Base-by-base conservation (phyloP, 2,797 vertebrate genomes). In the Xenopus petersii region DNA sequence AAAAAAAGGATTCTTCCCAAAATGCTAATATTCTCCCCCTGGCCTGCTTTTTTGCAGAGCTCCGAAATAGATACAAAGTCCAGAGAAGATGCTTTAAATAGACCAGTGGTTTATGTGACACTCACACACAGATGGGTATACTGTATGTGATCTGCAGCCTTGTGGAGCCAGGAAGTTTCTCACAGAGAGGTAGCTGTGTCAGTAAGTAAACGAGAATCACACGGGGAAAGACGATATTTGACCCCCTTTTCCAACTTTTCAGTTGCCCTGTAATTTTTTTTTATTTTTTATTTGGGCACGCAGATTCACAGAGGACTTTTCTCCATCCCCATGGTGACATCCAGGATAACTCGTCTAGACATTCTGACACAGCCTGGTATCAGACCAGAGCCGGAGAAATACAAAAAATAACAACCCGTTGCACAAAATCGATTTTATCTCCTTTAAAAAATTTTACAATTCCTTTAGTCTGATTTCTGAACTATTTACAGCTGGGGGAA, bases 301-400 rank as follows among this genome's bases (percentile, higher is more conserved):
- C 84, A 87, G 90, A 93, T 93, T 94, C 93, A 94, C 91, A 92
- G 90, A 84, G 92, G 90, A 87, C 90, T 89, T 88, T 89, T 91
- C 82, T 88, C 84, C 88, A 94, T 96, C 93, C 92, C 93, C 95
- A 95, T 95, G 93, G 94, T 93, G 91, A 95, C 95, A 88, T 86
- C 89, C 91, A 88, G 91, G 91, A 89, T 89, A 86, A 86, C 89
- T 87, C 81, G 91, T 92, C 91, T 91, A 86, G 91, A 87, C 91
- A 88, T 84, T 87, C 87, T 91, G 93, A 92, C 26, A 30, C 92
- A 92, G 88, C 89, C 88, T 86, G 87, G 88, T 86, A 87, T 84
- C 87, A 88, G 91, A 88, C 85, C 81, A 84, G 82, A 89, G 91
- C 92, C 90, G 89, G 79, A 90, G 76, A 91, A 87, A 91, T 89